Conservation (phyloP, 2,113 vertebrate species). For the Actinemys pallida region DNA sequence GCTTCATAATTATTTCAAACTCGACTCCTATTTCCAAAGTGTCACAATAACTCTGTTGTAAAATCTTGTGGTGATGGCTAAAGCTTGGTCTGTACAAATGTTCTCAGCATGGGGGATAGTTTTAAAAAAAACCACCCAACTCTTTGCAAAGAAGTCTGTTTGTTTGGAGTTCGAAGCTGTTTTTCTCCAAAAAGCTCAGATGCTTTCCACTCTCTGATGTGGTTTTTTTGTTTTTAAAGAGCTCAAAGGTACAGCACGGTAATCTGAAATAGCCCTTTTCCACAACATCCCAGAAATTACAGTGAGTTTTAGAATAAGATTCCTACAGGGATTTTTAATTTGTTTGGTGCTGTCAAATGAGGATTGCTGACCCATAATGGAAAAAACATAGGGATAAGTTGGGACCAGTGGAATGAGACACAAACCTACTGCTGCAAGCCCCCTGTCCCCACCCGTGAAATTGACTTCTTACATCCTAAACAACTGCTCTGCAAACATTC, state of each 20-base stretch:
- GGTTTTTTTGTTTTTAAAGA: not conserved
- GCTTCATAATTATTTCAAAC: not conserved
- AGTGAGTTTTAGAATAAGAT: not conserved
- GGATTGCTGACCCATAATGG: not conserved
- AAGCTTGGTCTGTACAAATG: not conserved
- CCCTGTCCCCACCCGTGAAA: too few relatives aligned
- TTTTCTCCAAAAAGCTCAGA: not conserved
- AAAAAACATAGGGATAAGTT: too few relatives aligned
- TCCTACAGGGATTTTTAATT: not conserved
- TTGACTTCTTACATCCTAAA: not conserved
- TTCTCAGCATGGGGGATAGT: accelerated
- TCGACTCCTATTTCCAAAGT: not conserved
- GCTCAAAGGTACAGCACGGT: not conserved
- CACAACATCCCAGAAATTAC: not conserved
- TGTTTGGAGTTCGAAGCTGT: not conserved
- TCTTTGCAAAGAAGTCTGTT: not conserved
- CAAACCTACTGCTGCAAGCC: too few relatives aligned
- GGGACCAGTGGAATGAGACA: too few relatives aligned
- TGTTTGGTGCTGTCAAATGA: too few relatives aligned
- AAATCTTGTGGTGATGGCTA: not conserved
- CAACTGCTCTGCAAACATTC: not conserved
- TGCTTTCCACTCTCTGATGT: not conserved
- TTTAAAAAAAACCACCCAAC: not conserved
- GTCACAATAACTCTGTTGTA: not conserved
- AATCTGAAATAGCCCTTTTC: not conserved